Evolutionary conservation across 64 coral and sea anemone species (phyloP), one percentile per base, ranked within the genome.

Genomic region (Platygyra sinensis): DNA sequence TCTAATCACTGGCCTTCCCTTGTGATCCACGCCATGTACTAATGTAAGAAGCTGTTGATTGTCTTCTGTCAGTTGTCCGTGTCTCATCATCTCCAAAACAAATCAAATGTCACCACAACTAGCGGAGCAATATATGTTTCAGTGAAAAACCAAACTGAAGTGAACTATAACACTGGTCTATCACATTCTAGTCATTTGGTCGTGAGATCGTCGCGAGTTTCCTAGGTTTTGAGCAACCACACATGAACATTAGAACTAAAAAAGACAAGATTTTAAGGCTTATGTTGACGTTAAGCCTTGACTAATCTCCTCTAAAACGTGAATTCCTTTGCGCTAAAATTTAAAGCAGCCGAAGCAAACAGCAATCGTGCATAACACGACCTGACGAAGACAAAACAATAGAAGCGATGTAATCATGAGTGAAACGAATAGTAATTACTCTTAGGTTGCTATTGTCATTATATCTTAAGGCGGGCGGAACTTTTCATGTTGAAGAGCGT

Each of bases 31-130:
- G 22, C 80, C 62, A 46, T 69, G 80, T 39, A 83, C 80, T 25
- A 83, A 33, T 67, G 80, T 83, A 22, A 83, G 80, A 49, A 83
- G 80, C 20, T 83, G 80, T 24, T 18, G 62, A 36, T 83, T 83
- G 36, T 25, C 60, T 67, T 83, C 62, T 42, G 14, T 30, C 19
- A 20, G 12, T 38, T 83, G 30, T 49, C 62, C 61, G 0, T 11
- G 61, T 14, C 30, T 8, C 80, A 22, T 69, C 80, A 83, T 67
- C 8, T 36, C 60, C 30, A 20, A 67, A 24, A 67, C 63, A 24
- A 67, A 67, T 19, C 63, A 67, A 67, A 25, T 67, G 63, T 16
- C 54, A 57, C 54, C 54, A 57, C 54, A 57, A 57, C 1, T 14
- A 12, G 54, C 52, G 52, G 52, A 1, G 1, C 33, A 36, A 3